Base-by-base conservation (phyloP, 2,888 invertebrate species). In the Xanthorhoe designata region DNA sequence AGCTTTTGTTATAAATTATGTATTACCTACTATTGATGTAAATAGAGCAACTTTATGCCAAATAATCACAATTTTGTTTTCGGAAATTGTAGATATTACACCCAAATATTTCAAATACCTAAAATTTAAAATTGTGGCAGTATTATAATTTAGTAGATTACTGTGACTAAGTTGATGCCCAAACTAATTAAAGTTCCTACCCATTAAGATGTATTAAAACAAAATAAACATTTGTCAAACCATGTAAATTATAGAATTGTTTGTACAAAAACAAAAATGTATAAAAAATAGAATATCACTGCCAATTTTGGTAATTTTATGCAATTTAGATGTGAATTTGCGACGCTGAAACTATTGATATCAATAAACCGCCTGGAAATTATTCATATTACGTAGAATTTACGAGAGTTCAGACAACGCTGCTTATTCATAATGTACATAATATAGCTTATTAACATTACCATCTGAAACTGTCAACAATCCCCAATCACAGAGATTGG, bases 261-360 rank as follows among this genome's bases (percentile, higher is more conserved):
- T 42, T 56, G 53, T 52, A 63, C 57, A 61, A 52, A 53, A 52
- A 58, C 19, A 58, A 8, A 47, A 24, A 53, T 45, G 47, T 53
- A 19, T 52, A 52, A 57, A 18, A 52, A 57, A 24, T 61, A 60
- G 38, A 45, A 45, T 62, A 72, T 68, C 71, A 72, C 71, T 72
- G 71, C 71, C 67, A 67, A 24, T 29, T 61, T 69, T 58, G 9
- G 24, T 65, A 65, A 35, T 15, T 42, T 62, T 60, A 56, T 66
- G 68, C 42, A 61, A 55, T 59, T 54, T 45, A 59, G 47, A 45
- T 19, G 47, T 57, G 47, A 47, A 7, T 8, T 42, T 55, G 18
- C 15, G 42, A 24, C 58, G 54, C 61, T 61, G 19, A 24, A 35
- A 19, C 49, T 38, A 19, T 9, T 5, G 32, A 32, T 32, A 6